These are phyloP conservation scores for Sarcoramphus papa DNA, from an alignment of 2,797 vertebrate species.

Conservation along the genomic window DNA sequence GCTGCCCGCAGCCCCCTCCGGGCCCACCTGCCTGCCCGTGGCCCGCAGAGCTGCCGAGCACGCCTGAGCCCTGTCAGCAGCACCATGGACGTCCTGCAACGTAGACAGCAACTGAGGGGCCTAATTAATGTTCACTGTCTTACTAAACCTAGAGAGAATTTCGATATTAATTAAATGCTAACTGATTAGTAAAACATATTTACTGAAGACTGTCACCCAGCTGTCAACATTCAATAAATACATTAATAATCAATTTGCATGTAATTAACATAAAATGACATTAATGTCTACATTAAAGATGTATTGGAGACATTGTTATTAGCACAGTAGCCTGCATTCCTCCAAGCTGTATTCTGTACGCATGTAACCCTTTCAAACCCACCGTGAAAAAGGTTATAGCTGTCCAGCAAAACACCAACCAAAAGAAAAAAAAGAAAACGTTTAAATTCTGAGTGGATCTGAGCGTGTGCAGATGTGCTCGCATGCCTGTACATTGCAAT, in stretches of 20 bases:
- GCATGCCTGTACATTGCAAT: accelerated
- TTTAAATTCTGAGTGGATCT: neutral
- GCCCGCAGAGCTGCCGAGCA: neutral
- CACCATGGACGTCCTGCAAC: accelerated
- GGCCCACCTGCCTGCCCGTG: neutral
- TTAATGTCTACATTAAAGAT: slow-evolving; percentile 19
- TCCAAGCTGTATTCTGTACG: neutral
- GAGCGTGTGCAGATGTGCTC: accelerated
- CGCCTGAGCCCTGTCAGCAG: neutral
- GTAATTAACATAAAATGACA: neutral
- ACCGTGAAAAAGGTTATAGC: neutral
- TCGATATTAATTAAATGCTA: slow-evolving; percentile 9
- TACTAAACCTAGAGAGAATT: slow-evolving; percentile 3
- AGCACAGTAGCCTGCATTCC: neutral
- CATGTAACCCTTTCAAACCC: neutral
- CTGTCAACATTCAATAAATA: slow-evolving; percentile 50
- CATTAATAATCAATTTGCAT: slow-evolving; percentile 33
- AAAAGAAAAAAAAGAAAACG: too few relatives aligned
- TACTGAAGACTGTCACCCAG: slow-evolving; percentile 29
- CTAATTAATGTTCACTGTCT: neutral
- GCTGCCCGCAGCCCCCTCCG: neutral
- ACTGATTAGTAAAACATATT: slow-evolving; percentile 46
- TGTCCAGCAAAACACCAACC: neutral
- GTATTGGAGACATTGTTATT: neutral
- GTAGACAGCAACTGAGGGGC: neutral